Percentiles rank a stretch among this genome's conserved stretches.
Evolutionary conservation across 1,140 invertebrate species (phyloP).

Genomic region (Drosophila jambulina): DNA sequence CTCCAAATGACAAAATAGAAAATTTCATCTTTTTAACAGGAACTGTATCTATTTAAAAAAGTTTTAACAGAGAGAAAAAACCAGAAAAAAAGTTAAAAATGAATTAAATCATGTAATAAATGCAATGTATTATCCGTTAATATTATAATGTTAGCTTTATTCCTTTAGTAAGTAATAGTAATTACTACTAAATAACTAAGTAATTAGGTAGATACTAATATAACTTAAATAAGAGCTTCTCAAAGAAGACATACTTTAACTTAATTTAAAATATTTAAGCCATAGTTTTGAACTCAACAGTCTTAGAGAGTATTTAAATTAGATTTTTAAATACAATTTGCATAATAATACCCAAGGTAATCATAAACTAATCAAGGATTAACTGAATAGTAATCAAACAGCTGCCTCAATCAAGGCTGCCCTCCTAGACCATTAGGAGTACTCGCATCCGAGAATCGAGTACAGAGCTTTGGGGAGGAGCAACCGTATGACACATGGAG

Average conservation of each 20-base stretch:
- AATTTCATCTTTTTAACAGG: not conserved
- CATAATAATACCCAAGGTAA: too few species aligned
- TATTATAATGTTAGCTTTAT: too few species aligned
- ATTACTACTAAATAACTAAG: too few species aligned
- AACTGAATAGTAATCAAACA: not conserved
- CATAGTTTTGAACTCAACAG: too few species aligned
- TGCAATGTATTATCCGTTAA: not conserved
- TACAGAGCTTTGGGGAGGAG: not conserved
- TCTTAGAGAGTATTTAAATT: too few species aligned
- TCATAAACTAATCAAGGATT: not conserved
- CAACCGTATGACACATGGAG: constrained; percentile 31
- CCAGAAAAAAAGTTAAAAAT: not conserved
- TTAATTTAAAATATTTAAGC: too few species aligned
- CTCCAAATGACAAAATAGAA: not conserved
- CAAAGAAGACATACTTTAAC: too few species aligned
- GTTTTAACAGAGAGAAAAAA: not conserved
- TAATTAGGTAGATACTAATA: too few species aligned
- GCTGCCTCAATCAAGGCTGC: not conserved
- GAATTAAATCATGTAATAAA: not conserved
- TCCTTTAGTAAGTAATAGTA: too few species aligned
- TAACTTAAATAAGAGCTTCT: not conserved
- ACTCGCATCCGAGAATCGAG: not conserved
- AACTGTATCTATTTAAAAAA: not conserved
- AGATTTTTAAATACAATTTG: not conserved
- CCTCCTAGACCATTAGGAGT: not conserved